These are phyloP conservation scores for Biston stratarius DNA, from an alignment of 2,888 invertebrate genomes.

Conservation along the genomic window DNA sequence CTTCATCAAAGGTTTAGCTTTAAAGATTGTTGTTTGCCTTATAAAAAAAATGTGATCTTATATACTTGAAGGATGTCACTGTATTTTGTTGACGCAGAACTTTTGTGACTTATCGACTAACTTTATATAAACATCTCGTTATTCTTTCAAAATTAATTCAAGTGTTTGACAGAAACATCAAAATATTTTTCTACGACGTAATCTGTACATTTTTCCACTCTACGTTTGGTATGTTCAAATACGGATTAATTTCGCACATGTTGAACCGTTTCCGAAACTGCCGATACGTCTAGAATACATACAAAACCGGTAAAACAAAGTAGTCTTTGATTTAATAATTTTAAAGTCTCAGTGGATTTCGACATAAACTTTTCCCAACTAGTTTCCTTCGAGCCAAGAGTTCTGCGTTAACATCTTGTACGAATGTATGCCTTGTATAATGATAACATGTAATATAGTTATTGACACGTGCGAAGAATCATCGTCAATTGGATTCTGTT, in stretches of 20 bases:
- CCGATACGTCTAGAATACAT: not conserved
- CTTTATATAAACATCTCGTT: too few relatives aligned
- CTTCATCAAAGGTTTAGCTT: constrained; percentile 81
- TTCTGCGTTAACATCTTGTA: constrained; percentile 63
- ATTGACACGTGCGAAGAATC: constrained; percentile 77
- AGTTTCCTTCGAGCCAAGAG: not conserved
- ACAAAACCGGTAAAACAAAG: not conserved
- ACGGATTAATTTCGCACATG: too few relatives aligned
- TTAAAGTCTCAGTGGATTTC: not conserved
- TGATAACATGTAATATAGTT: constrained; percentile 82
- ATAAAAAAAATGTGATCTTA: constrained; percentile 85
- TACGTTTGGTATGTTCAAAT: too few relatives aligned
- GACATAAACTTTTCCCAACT: not conserved
- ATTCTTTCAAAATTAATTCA: too few relatives aligned
- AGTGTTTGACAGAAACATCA: too few relatives aligned
- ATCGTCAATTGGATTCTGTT: constrained; percentile 73
- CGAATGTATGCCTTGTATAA: constrained; percentile 83
- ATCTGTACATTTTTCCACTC: too few relatives aligned
- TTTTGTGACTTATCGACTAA: constrained; percentile 8
- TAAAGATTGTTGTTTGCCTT: constrained; percentile 86
- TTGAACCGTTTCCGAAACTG: too few relatives aligned
- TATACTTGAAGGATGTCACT: constrained; percentile 78
- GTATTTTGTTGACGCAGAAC: constrained; percentile 61
- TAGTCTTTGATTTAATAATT: not conserved
- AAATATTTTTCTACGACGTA: too few relatives aligned